Evolutionary conservation across 2,113 vertebrate genomes (phyloP).

Genomic region (rat (Rattus norvegicus)): GRCr8 NC_086026.1:13489501-13490000

Average conservation of each 20-base stretch:
- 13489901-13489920: not conserved
- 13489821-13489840: not conserved
- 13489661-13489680: not conserved
- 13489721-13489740: not conserved
- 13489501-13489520: not conserved
- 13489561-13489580: not conserved
- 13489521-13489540: not conserved
- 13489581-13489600: not conserved
- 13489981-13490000: not conserved
- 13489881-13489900: not conserved
- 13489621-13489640: too few species aligned
- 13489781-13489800: not conserved
- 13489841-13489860: not conserved
- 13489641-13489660: not conserved
- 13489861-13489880: not conserved
- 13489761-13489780: not conserved
- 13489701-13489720: not conserved
- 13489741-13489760: not conserved
- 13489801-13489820: not conserved
- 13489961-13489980: conserved; percentile 6
- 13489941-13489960: not conserved
- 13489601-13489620: not conserved
- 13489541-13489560: not conserved
- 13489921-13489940: not conserved
- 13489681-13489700: not conserved